phyloP scores from a whole-genome alignment of 2,888 invertebrate genomes.

The Volucella zonaria region DNA sequence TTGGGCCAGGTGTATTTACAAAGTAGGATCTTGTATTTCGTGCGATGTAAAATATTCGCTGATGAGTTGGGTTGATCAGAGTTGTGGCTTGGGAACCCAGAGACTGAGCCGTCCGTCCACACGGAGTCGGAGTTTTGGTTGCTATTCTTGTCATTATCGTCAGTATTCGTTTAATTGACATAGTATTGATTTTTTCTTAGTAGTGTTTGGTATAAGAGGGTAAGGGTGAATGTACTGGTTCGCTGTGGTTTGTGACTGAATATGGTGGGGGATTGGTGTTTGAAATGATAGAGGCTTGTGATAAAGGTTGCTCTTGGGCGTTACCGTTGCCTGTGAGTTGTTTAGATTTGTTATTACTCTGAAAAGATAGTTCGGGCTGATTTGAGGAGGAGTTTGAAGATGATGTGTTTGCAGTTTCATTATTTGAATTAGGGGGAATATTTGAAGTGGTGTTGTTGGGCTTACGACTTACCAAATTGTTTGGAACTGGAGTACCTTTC shows the following conservation, averaged over 20 bases:
- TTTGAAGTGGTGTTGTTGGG: neutral
- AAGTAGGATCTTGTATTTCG: constrained; percentile 5
- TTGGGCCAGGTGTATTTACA: neutral
- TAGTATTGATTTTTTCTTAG: too few relatives aligned
- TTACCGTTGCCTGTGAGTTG: neutral
- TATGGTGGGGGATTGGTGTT: neutral
- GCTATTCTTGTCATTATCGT: too few relatives aligned
- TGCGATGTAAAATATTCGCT: neutral
- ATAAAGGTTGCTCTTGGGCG: neutral
- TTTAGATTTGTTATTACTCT: neutral
- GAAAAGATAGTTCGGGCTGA: too few relatives aligned
- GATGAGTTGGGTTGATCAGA: neutral
- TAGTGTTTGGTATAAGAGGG: too few relatives aligned
- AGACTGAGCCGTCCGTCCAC: neutral
- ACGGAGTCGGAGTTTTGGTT: too few relatives aligned
- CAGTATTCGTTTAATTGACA: too few relatives aligned
- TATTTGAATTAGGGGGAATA: neutral
- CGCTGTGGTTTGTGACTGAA: too few relatives aligned
- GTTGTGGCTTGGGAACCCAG: neutral
- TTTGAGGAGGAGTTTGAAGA: neutral
- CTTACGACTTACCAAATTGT: neutral
- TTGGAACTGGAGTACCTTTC: neutral
- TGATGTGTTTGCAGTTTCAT: neutral
- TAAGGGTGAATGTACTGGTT: too few relatives aligned
- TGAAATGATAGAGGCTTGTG: neutral